Evolutionary conservation across 1,140 invertebrate genomes (phyloP).

Genomic region (Pollicipes pollicipes): DNA sequence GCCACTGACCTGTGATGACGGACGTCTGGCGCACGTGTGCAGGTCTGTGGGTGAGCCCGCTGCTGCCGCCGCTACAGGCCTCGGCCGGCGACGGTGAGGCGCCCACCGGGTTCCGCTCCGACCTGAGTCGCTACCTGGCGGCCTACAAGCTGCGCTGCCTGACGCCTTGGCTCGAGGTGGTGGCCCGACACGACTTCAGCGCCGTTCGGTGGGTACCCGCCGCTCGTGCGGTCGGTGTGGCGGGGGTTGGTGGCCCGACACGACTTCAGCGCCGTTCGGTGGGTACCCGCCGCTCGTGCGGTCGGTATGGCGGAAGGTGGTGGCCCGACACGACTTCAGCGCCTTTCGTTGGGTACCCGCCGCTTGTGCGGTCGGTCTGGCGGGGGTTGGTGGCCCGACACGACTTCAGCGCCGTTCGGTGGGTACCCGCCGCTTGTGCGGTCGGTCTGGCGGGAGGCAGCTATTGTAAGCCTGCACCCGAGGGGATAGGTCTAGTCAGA

Average conservation of each 20-base stretch:
- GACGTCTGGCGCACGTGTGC: conserved; percentile 19
- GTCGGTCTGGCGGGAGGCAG: no score
- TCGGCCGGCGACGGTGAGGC: conserved; percentile 52
- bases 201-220: conserved; percentile 57
- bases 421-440: no score
- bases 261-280: conserved; percentile 67
- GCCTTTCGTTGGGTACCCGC: conserved; percentile 56
- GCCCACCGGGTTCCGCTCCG: conserved; percentile 62
- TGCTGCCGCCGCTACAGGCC: conserved; percentile 39
- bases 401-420: conserved; percentile 67
- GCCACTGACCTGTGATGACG: no score
- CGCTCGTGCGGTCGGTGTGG: no score
- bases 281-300: no score
- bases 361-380: no score
- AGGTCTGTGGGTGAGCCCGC: conserved; percentile 70
- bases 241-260: conserved; percentile 47
- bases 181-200: conserved; percentile 61
- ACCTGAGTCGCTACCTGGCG: conserved; percentile 59
- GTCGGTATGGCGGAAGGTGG: conserved; percentile 56
- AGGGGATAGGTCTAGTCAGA: no score
- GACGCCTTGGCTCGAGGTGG: conserved; percentile 48
- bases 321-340: conserved; percentile 61
- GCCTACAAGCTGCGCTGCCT: conserved; percentile 50
- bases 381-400: conserved; percentile 47
- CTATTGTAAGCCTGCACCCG: no score